These are phyloP conservation scores for Tringa solitaria DNA, from an alignment of 2,113 vertebrate genomes.

Conservation along the genomic window DNA sequence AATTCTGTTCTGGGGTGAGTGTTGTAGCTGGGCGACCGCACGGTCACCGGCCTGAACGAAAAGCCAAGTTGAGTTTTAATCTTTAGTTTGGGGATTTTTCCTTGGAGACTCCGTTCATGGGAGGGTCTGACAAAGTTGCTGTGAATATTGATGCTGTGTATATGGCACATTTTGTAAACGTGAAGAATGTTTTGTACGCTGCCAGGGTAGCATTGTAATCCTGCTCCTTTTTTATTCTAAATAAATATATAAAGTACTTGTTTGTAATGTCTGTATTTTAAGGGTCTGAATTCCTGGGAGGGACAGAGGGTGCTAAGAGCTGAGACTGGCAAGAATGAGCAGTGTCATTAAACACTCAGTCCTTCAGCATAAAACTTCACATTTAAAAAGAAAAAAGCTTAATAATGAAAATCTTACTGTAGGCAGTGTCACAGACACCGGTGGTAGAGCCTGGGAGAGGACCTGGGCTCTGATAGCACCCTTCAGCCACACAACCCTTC, in stretches of 20 bases:
- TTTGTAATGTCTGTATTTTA: background rate
- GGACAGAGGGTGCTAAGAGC: background rate
- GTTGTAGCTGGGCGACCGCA: background rate
- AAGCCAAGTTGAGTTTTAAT: background rate
- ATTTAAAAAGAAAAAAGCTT: background rate
- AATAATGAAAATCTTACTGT: background rate
- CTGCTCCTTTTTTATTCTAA: constrained; percentile 49
- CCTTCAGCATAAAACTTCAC: background rate
- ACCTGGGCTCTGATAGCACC: background rate
- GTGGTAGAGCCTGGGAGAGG: background rate
- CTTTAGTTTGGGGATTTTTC: background rate
- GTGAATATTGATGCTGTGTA: background rate
- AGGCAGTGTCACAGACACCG: background rate
- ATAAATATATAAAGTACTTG: constrained; percentile 34
- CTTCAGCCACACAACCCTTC: background rate
- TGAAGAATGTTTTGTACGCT: constrained; percentile 43
- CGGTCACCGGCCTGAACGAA: background rate
- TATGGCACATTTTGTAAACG: background rate
- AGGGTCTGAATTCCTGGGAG: background rate
- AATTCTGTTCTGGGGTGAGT: background rate
- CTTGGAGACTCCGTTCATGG: background rate
- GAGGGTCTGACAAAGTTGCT: background rate
- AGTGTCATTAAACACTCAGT: background rate
- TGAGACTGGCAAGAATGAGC: background rate
- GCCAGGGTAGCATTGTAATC: constrained; percentile 5